Percentiles rank a stretch among this genome's conserved stretches.
Conservation (phyloP, 2,113 vertebrate species). For the Podarcis cretensis region DNA sequence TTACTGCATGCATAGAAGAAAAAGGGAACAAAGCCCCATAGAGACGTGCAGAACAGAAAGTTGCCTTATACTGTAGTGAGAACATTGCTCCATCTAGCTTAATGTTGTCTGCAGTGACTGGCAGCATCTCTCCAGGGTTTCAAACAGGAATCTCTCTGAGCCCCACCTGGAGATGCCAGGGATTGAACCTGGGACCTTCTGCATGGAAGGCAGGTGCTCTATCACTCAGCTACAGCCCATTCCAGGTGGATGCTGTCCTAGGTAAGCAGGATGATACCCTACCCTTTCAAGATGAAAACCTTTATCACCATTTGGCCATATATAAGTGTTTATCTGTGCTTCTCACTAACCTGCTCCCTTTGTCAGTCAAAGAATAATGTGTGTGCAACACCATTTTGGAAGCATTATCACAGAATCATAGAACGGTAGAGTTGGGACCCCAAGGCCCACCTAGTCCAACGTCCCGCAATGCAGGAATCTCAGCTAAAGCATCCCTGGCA, state of each 20-base stretch:
- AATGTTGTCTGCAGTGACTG: no score
- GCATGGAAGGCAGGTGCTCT: no score
- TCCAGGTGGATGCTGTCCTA: not conserved
- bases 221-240: no score
- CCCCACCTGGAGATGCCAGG: no score
- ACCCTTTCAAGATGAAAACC: not conserved
- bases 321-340: not conserved
- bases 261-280: not conserved
- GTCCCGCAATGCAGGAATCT: no score
- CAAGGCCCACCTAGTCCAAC: no score
- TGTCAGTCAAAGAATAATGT: not conserved
- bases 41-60: not conserved
- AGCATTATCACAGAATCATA: not conserved
- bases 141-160: no score
- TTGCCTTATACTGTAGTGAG: no score
- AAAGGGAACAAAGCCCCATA: not conserved
- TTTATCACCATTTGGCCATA: not conserved
- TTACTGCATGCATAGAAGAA: not conserved
- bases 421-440: not conserved
- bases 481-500: no score
- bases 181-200: no score
- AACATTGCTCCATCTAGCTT: no score
- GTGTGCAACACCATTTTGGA: not conserved
- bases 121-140: no score
- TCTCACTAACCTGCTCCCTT: not conserved